These are phyloP conservation scores for Drosophila willistoni DNA, from an alignment of 1,140 invertebrate species.

Conservation along the genomic window DNA sequence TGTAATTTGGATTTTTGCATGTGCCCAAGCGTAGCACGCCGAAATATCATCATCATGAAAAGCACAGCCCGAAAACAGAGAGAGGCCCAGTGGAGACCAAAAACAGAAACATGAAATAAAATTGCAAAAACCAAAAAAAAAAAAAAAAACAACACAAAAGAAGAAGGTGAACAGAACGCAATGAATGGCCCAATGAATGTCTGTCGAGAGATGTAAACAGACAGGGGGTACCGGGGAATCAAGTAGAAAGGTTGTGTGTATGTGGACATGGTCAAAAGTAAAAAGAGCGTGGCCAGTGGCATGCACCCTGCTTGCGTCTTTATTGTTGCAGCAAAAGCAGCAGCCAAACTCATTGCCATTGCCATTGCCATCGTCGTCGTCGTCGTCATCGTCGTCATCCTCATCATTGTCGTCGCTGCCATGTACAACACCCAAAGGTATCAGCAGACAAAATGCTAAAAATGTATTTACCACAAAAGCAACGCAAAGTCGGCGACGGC, in stretches of 20 bases:
- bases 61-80: slow-evolving; percentile 13
- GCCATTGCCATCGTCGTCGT: slow-evolving; percentile 32
- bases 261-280: slow-evolving; percentile 34
- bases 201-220: not conserved
- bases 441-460: slow-evolving; percentile 82
- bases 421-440: slow-evolving; percentile 81
- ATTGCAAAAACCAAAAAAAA: slow-evolving; percentile 35
- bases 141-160: not conserved
- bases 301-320: slow-evolving; percentile 68
- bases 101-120: slow-evolving; percentile 51
- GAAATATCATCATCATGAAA: slow-evolving; percentile 66
- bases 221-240: not conserved
- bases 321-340: slow-evolving; percentile 61
- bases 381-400: slow-evolving; percentile 16
- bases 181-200: slow-evolving; percentile 43
- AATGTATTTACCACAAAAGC: slow-evolving; percentile 81
- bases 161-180: slow-evolving; percentile 69
- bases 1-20: slow-evolving; percentile 79
- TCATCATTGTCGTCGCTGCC: slow-evolving; percentile 48
- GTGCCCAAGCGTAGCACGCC: slow-evolving; percentile 65
- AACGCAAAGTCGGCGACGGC: slow-evolving; percentile 23
- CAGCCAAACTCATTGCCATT: slow-evolving; percentile 30
- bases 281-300: slow-evolving; percentile 66
- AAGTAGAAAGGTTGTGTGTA: not conserved
- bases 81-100: slow-evolving; percentile 21